Evolutionary conservation across 2,797 vertebrate genomes (phyloP), one percentile per base, ranked within the genome.

Genomic region (Gymnoscopelus microlampas): DNA sequence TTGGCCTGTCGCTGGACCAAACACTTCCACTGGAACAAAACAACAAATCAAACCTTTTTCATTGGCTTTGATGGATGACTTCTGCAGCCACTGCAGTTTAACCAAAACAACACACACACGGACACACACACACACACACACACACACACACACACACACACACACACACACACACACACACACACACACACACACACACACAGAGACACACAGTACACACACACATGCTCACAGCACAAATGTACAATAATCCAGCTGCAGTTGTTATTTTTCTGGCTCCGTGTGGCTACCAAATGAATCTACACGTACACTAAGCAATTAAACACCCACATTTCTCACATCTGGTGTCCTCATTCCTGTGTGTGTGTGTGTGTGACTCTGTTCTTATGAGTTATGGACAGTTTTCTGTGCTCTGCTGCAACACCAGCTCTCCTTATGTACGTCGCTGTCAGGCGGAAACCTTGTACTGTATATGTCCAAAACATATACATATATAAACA

Each of bases 11-110:
- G 26, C 26, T 26, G 26, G 26, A 26, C 59, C 55, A 19, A 49
- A 11, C 78, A 74, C 83, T 19, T 86, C 77, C 78, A 74, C 83
- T 19, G 4, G 13, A 26, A 13, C 9, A 11, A 12, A 14, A 29
- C 26, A 32, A 29, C 3, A 29, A 59, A 14, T 4, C 26, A 87
- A 79, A 74, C 60, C 60, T 65, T 82, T 19, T 81, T 69, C 81
- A 56, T 86, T 86, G 74, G 80, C 78, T 85, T 85, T 91, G 91
- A 91, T 90, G 84, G 85, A 92, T 91, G 87, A 74, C 81, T 89
- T 49, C 68, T 86, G 86, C 88, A 85, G 78, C 72, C 68, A 0
- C 84, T 85, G 89, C 88, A 86, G 75, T 88, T 87, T 87, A 23
- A 13, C 5, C 12, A 19, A 19, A 19, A 53, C 3, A 5, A 12